Percentiles rank a stretch among this genome's conserved stretches.
Conservation (phyloP, 2,113 vertebrate species). For the Ifrita kowaldi region DNA sequence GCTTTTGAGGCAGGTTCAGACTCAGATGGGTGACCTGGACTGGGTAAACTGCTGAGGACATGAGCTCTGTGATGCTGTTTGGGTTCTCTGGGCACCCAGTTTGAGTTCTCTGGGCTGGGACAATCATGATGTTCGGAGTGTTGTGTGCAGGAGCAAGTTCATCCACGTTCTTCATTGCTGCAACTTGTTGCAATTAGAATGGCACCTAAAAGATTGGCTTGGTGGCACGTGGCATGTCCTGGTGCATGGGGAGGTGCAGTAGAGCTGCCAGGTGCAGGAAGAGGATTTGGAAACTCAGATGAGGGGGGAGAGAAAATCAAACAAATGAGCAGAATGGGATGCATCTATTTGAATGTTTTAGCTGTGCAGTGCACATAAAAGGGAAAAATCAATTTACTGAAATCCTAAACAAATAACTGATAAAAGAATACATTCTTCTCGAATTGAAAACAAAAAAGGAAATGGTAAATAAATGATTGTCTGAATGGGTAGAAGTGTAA, state of each 20-base stretch:
- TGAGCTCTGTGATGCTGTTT: not conserved
- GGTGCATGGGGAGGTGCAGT: not conserved
- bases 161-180: not conserved
- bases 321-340: not conserved
- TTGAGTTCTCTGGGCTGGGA: not conserved
- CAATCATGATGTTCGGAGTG: accelerated
- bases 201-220: not conserved
- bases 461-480: conserved; percentile 29
- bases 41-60: not conserved
- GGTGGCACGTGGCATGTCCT: accelerated
- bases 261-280: not conserved
- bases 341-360: not conserved
- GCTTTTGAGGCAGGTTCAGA: not conserved
- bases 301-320: not conserved
- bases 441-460: conserved; percentile 8
- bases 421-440: not conserved
- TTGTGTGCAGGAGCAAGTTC: too few species aligned
- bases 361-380: not conserved
- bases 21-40: not conserved
- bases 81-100: not conserved
- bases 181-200: not conserved
- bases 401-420: conserved; percentile 43
- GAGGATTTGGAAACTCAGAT: not conserved
- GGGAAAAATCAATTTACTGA: conserved; percentile 52
- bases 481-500: not conserved